These are phyloP conservation scores for Argentina silus DNA, from an alignment of 2,797 vertebrate species.

Conservation along the genomic window DNA sequence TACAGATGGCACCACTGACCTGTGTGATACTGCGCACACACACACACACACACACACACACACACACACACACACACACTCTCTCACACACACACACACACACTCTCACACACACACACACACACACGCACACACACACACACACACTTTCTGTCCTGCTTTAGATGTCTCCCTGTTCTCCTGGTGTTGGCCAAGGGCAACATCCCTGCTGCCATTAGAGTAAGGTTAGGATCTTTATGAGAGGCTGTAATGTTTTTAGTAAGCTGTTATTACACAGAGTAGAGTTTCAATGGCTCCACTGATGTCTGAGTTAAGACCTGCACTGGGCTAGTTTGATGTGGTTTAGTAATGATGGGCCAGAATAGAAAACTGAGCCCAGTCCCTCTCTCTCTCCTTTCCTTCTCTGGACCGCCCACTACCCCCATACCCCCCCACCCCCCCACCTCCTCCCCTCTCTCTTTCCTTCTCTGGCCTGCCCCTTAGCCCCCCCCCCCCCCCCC, in stretches of 20 bases:
- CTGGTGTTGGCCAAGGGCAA: constrained; percentile 66
- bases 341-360: constrained; percentile 42
- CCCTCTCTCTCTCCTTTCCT: constrained; percentile 7
- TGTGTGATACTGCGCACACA: constrained; percentile 39
- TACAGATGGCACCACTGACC: constrained; percentile 62
- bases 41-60: constrained; percentile 2
- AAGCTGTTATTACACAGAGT: constrained; percentile 73
- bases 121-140: constrained; percentile 21
- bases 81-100: constrained; percentile 26
- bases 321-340: constrained; percentile 60
- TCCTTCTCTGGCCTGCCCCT: constrained; percentile 16
- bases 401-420: constrained; percentile 7
- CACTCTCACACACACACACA: constrained; percentile 25
- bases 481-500: not conserved
- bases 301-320: constrained; percentile 68
- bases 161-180: constrained; percentile 49
- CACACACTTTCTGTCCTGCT: constrained; percentile 39
- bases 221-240: constrained; percentile 67
- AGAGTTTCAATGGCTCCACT: constrained; percentile 66
- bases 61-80: not conserved
- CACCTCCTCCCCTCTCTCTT: not conserved
- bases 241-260: constrained; percentile 75
- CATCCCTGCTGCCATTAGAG: constrained; percentile 71
- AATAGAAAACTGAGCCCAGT: constrained; percentile 18
- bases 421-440: not conserved